Conservation (phyloP, 2,797 vertebrate species). For the Uromys caudimaculatus region DNA sequence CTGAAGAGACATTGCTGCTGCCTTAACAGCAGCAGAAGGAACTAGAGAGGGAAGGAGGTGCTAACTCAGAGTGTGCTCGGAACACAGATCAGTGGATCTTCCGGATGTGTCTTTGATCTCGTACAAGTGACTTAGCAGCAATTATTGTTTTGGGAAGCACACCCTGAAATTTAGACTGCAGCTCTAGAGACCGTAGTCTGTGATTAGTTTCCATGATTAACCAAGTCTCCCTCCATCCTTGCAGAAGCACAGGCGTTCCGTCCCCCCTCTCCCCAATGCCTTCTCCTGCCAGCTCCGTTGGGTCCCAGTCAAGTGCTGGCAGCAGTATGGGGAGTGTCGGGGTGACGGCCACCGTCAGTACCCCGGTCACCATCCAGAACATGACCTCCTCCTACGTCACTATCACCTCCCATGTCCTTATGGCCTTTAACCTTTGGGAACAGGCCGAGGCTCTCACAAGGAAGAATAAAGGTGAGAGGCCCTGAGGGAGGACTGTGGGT, state of each 20-base stretch:
- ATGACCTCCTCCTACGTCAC: constrained; percentile 93
- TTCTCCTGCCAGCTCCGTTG: constrained; percentile 89
- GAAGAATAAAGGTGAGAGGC: constrained; percentile 90
- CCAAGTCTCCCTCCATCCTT: neutral
- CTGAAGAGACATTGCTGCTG: no score
- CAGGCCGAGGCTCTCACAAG: constrained; percentile 91
- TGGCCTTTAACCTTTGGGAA: constrained; percentile 94
- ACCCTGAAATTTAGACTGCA: neutral
- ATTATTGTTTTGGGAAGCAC: neutral
- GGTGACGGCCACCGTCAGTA: constrained; percentile 82
- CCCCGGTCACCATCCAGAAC: constrained; percentile 91
- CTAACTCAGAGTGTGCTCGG: neutral
- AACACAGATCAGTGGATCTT: neutral
- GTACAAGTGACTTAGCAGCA: neutral
- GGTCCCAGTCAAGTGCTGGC: constrained; percentile 88
- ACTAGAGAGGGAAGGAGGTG: neutral
- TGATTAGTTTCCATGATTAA: neutral
- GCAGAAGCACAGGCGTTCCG: constrained; percentile 90
- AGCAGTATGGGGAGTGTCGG: constrained; percentile 78
- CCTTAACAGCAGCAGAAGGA: neutral
- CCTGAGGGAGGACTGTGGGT: neutral
- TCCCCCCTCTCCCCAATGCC: constrained; percentile 90
- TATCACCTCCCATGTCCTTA: constrained; percentile 94
- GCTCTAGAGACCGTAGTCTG: neutral
- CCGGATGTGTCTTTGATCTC: neutral